These are phyloP conservation scores for Catamblyrhynchus diadema DNA, from an alignment of 2,797 vertebrate genomes.

Conservation along the genomic window DNA sequence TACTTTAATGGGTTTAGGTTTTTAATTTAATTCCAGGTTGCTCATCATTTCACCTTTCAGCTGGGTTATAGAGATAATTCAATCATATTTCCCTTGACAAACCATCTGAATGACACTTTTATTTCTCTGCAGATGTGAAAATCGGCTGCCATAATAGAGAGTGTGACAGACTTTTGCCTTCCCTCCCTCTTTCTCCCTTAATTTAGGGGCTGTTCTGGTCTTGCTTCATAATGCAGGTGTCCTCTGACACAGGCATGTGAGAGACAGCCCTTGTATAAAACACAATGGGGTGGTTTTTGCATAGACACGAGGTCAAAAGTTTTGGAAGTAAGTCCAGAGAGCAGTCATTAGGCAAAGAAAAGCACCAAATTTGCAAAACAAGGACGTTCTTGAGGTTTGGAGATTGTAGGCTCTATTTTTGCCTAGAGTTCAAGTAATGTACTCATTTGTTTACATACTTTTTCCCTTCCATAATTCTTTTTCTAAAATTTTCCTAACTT, in stretches of 20 bases:
- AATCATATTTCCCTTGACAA: conserved; percentile 66
- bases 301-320: neutral
- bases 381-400: neutral
- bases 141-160: neutral
- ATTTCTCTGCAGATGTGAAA: conserved; percentile 42
- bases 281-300: neutral
- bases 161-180: neutral
- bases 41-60: conserved; percentile 70
- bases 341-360: neutral
- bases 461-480: neutral
- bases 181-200: neutral
- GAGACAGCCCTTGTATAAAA: neutral
- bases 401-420: neutral
- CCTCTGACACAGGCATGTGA: neutral
- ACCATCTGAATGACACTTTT: conserved; percentile 28
- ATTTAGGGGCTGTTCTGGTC: neutral
- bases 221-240: neutral
- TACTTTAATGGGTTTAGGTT: conserved; percentile 66
- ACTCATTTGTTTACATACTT: neutral
- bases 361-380: neutral
- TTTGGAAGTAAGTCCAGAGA: neutral
- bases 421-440: neutral
- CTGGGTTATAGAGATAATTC: conserved; percentile 65
- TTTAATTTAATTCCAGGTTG: conserved; percentile 69
- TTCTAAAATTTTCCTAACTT: neutral